phyloP scores from a whole-genome alignment of 2,113 vertebrate genomes.

The Poecile atricapillus region DNA sequence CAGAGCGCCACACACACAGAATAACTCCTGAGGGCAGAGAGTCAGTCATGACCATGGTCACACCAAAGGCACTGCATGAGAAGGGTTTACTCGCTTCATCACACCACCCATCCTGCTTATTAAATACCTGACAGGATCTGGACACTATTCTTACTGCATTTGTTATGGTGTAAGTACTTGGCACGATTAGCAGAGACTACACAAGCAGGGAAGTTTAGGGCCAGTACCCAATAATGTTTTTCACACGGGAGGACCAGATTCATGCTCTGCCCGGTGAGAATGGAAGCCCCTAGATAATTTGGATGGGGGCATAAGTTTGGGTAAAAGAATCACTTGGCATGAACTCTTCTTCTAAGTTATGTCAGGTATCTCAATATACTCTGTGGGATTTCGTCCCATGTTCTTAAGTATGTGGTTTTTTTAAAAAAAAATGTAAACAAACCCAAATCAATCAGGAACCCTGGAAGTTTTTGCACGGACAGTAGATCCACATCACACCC shows the following conservation, averaged over 20 bases:
- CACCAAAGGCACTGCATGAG: neutral
- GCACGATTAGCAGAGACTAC: neutral
- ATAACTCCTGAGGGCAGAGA: slow-evolving; percentile 83
- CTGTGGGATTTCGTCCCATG: neutral
- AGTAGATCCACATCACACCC: neutral
- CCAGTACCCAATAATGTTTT: neutral
- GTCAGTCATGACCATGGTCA: neutral
- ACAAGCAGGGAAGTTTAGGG: neutral
- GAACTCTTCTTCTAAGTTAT: neutral
- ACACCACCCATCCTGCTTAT: neutral
- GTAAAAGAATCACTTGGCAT: neutral
- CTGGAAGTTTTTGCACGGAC: neutral
- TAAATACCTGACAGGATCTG: neutral
- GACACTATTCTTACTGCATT: neutral
- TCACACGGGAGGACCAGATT: neutral
- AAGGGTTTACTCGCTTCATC: neutral
- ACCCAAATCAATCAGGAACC: neutral
- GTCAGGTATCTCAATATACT: neutral
- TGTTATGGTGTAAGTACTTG: neutral
- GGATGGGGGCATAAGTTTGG: neutral
- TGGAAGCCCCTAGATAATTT: neutral
- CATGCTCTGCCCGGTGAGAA: neutral
- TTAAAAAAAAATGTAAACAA: neutral
- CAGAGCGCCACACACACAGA: slow-evolving; percentile 95
- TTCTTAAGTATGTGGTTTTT: neutral